Evolutionary conservation across 2,113 vertebrate genomes (phyloP).

Genomic region (Pseudopipra pipra): DNA sequence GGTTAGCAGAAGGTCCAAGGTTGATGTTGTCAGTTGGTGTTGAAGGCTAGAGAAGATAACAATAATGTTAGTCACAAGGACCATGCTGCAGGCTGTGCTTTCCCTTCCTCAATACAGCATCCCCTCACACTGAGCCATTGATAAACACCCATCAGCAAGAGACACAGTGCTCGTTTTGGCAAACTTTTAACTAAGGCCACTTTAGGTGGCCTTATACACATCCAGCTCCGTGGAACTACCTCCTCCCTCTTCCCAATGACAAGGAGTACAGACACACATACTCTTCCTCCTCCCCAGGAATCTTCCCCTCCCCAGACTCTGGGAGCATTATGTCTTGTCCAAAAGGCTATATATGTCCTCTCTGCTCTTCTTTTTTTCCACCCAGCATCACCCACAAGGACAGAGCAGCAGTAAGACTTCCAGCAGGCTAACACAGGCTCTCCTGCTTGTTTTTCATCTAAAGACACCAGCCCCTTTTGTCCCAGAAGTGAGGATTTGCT

Average conservation of each 20-base stretch:
- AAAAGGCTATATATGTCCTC: not conserved
- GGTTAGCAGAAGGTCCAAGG: conserved; percentile 94
- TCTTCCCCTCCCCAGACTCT: not conserved
- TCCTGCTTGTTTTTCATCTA: not conserved
- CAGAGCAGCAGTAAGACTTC: not conserved
- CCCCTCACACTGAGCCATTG: not conserved
- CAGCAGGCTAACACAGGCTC: not conserved
- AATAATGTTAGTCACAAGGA: not conserved
- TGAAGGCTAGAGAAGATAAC: conserved; percentile 61
- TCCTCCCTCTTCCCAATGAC: not conserved
- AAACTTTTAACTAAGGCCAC: not conserved
- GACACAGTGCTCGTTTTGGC: not conserved
- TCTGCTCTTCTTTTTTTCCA: not conserved
- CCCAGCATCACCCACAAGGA: not conserved
- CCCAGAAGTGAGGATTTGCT: not conserved
- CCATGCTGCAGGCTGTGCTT: not conserved
- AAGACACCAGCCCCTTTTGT: not conserved
- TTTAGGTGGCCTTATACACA: not conserved
- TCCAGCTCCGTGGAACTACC: not conserved
- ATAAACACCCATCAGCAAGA: not conserved
- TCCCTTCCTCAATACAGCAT: not conserved
- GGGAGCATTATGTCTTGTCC: not conserved
- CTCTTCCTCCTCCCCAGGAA: not conserved
- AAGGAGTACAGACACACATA: fast-evolving
- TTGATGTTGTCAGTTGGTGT: conserved; percentile 83